Percentiles rank a stretch among this genome's conserved stretches.
These are phyloP conservation scores for Drosophila putrida DNA, from an alignment of 2,888 invertebrate species.

Conservation along the genomic window DNA sequence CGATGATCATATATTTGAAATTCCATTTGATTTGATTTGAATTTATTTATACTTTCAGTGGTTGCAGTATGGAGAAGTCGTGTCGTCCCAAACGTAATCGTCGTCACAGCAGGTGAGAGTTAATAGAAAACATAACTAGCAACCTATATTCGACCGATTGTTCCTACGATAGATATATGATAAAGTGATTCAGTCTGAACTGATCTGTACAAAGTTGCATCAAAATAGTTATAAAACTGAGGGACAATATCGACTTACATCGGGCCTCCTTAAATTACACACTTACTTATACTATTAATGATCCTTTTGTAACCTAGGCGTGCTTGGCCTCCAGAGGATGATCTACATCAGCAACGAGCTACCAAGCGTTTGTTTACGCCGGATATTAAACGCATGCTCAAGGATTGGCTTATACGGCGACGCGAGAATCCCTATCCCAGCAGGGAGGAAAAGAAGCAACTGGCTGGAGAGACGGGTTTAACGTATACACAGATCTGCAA, in stretches of 20 bases:
- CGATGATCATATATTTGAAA: constrained; percentile 24
- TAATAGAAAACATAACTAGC: not conserved
- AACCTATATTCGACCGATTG: too few species aligned
- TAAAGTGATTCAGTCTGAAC: too few species aligned
- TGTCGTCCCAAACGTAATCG: constrained; percentile 89
- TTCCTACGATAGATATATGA: too few species aligned
- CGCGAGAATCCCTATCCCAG: constrained; percentile 93
- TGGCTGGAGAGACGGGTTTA: constrained; percentile 91
- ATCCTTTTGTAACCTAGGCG: constrained; percentile 69
- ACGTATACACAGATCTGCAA: constrained; percentile 92
- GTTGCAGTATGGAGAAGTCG: constrained; percentile 62
- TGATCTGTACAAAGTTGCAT: too few species aligned
- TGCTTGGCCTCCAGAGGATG: constrained; percentile 84
- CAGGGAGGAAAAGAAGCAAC: constrained; percentile 90
- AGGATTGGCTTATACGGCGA: constrained; percentile 91
- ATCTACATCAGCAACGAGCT: constrained; percentile 88
- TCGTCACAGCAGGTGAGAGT: constrained; percentile 88
- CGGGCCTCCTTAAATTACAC: too few species aligned
- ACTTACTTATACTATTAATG: not conserved
- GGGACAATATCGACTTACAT: too few species aligned
- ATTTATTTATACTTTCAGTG: constrained; percentile 34
- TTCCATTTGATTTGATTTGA: constrained; percentile 18
- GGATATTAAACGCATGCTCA: constrained; percentile 91
- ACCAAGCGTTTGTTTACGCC: constrained; percentile 92
- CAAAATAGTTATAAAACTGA: too few species aligned